Conservation (phyloP, 2,888 invertebrate genomes). For the Hypomecis punctinalis region DNA sequence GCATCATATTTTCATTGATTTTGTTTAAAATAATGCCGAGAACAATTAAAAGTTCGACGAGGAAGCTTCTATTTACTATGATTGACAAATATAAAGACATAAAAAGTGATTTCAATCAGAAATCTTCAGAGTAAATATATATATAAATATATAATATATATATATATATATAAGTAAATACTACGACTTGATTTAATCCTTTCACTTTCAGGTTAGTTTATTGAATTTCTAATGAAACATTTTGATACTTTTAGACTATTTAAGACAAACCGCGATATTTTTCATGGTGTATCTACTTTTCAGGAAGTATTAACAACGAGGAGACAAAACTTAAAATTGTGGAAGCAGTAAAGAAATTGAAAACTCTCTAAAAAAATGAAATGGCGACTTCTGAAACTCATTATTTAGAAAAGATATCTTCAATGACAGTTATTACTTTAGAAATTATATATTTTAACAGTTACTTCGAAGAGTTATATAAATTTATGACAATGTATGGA, state of each 20-base stretch:
- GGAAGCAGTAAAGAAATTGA: slow-evolving; percentile 30
- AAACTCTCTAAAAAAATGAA: slow-evolving; percentile 25
- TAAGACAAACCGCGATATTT: slow-evolving; percentile 23
- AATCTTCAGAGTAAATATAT: slow-evolving; percentile 30
- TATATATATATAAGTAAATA: too few species aligned
- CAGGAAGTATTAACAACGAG: slow-evolving; percentile 27
- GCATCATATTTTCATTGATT: slow-evolving; percentile 23
- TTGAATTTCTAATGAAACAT: slow-evolving; percentile 25
- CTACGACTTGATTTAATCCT: slow-evolving; percentile 26
- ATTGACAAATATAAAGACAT: slow-evolving; percentile 24
- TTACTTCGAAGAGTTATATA: slow-evolving; percentile 22
- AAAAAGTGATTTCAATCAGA: slow-evolving; percentile 25
- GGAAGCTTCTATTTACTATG: slow-evolving; percentile 29
- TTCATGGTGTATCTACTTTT: slow-evolving; percentile 24
- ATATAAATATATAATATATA: too few species aligned
- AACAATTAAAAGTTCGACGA: slow-evolving; percentile 30
- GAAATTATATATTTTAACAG: slow-evolving; percentile 20
- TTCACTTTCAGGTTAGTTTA: slow-evolving; percentile 25
- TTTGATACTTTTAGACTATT: slow-evolving; percentile 26
- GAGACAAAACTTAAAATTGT: slow-evolving; percentile 24
- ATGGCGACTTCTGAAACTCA: slow-evolving; percentile 22
- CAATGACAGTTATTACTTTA: slow-evolving; percentile 27
- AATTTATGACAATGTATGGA: too few species aligned
- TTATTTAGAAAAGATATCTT: slow-evolving; percentile 31
- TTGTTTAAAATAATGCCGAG: slow-evolving; percentile 27